Base-by-base conservation (phyloP, 1,140 invertebrate species). In the Chymomyza costata region DNA sequence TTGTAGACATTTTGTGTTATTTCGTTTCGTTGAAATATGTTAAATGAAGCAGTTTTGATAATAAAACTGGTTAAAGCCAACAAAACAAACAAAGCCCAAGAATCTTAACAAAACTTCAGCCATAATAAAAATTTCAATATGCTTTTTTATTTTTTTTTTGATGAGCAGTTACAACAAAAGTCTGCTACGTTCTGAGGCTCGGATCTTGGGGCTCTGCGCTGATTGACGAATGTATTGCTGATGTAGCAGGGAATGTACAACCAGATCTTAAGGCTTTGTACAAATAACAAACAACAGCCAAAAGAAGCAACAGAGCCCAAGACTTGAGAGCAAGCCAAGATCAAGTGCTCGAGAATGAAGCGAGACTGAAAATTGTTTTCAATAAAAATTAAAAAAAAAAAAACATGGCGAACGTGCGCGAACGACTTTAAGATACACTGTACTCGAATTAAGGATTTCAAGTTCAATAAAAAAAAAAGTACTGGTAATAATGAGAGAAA, bases 261-360 rank as follows among this genome's bases (percentile, higher is more conserved):
- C 67, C 73, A 73, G 73, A 80, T 80, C 80, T 80, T 58, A 80
- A 80, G n/a, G 73, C 73, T 80, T 80, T 80, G 53, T 80, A 80
- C 67, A 80, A 80, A 80, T 63, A 74, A 57, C 62, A 63, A 63
- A 57, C 41, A 62, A n/a, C n/a, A n/a, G 21, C 19, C 38, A 15
- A 31, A 32, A 53, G 32, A 64, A 64, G 38, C 67, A 71, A 65
- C 55, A 63, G 43, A n/a, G n/a, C n/a, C n/a, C n/a, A n/a, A n/a
- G n/a, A 51, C 51, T 54, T 59, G 55, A 62, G 48, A 65, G 38
- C 54, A 54, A 47, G 38, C 53, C 58, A 73, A 71, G 73, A 80
- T 78, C 73, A 78, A 78, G 73, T 80, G 67, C 55, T 58, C 56
- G 30, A 70, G 71, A 76, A 62, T 43, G 43, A 28, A 41, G 34